phyloP scores from a whole-genome alignment of 2,797 vertebrate species.

The Malacoctenus gilli region DNA sequence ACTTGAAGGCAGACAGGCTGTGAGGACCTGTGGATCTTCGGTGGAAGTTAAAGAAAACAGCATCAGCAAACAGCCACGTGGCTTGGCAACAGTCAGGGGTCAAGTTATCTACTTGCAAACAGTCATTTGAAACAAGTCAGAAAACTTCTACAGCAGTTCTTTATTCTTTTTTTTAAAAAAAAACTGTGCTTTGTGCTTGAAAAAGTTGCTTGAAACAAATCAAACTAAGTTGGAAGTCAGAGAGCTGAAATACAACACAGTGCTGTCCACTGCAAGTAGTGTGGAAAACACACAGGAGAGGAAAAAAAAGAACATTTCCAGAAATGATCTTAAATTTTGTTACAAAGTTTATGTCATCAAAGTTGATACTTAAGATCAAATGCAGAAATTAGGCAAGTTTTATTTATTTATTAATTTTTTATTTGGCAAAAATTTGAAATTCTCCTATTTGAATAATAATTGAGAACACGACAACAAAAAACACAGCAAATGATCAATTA shows the following conservation, averaged over 20 bases:
- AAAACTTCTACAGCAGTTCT: no score
- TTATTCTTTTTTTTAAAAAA: no score
- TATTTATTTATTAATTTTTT: no score
- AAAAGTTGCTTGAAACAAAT: no score
- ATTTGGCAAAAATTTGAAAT: no score
- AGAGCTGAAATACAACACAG: background rate
- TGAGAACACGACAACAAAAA: background rate
- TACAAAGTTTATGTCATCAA: no score
- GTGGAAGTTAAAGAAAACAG: conserved; percentile 15
- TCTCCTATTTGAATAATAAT: no score
- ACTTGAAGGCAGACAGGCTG: conserved; percentile 39
- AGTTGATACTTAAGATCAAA: background rate
- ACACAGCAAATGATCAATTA: background rate
- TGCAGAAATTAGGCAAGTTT: background rate
- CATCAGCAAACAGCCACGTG: conserved; percentile 18
- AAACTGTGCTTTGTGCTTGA: no score
- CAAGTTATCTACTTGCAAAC: no score
- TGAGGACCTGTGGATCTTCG: conserved; percentile 42
- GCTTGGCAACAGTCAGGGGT: no score
- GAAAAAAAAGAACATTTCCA: background rate
- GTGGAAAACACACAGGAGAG: conserved; percentile 1
- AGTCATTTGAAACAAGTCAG: no score
- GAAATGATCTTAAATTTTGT: background rate
- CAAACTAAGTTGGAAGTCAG: background rate
- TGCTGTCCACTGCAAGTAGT: background rate